Percentiles rank a stretch among this genome's conserved stretches.
phyloP scores from a whole-genome alignment of 2,797 vertebrate species.

The Cyclura pinguis region DNA sequence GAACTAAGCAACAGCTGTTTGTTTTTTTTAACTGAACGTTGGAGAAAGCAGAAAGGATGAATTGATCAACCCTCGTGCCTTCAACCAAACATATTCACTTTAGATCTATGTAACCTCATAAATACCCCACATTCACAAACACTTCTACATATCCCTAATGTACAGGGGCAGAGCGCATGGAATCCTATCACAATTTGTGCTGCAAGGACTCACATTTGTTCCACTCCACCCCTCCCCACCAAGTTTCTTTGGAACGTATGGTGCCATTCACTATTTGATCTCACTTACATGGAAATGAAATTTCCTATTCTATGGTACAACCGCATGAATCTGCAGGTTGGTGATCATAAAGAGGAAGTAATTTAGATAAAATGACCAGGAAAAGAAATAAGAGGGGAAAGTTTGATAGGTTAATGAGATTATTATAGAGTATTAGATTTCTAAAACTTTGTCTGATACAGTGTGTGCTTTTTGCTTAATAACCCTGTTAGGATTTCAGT shows the following conservation, averaged over 20 bases:
- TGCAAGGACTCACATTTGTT: no score
- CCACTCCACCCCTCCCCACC: no score
- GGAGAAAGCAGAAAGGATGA: no score
- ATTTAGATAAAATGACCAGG: not conserved
- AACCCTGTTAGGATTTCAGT: slow-evolving; percentile 11
- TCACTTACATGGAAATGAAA: not conserved
- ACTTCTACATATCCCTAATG: no score
- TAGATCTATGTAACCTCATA: no score
- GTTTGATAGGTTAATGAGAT: not conserved
- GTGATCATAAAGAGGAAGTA: slow-evolving; percentile 23
- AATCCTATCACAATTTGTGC: no score
- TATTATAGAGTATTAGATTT: slow-evolving; percentile 6
- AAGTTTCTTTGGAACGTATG: not conserved
- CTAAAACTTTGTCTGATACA: not conserved
- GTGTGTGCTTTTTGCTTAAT: slow-evolving; percentile 2
- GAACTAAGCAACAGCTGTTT: no score
- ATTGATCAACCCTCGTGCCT: no score
- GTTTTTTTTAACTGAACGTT: no score
- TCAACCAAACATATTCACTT: no score
- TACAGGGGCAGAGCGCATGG: no score
- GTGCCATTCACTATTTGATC: not conserved
- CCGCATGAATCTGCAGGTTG: not conserved
- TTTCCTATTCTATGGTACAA: not conserved
- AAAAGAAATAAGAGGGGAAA: not conserved
- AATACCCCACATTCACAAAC: no score